Base-by-base conservation (phyloP, 2,113 vertebrate species). In the Corythoichthys intestinalis region DNA sequence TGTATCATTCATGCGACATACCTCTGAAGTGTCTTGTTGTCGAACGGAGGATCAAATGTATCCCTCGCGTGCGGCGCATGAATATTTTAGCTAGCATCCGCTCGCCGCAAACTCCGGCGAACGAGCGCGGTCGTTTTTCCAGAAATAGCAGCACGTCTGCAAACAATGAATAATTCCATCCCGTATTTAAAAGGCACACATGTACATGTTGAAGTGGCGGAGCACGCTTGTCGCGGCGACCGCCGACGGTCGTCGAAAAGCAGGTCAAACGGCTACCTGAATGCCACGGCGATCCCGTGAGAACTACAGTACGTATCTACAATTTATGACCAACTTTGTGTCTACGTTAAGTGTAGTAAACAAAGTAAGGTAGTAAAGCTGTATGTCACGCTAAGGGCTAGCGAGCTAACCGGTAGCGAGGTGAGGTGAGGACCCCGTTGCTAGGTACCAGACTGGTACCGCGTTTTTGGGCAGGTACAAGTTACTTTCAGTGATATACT, bases 141-240 rank as follows among this genome's bases (percentile, higher is more conserved):
- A 79, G 67, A 88, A 86, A 87, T 76, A 85, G 86, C 80, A 73
- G 12, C 68, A 70, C 39, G 65, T 76, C 72, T 64, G 54, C 67
- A 69, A 84, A 72, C 73, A 80, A 72, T 91, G 58, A 87, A 88
- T 89, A 84, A 89, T 89, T 81, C 56, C 87, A n/a, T 8, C 61
- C 66, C 75, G 67, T 73, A 70, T 84, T 78, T 81, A 80, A 83
- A 90, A 84, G 77, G 59, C 59, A 20, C 78, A 73, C 57, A 65
- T 73, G 80, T 84, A 60, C 75, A 77, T 83, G 80, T 81, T 86
- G 20, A 28, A 28, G 20, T 28, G 20, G 20, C 20, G 20, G 20
- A 28, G 20, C 20, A 28, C 20, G 20, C 20, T 28, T 28, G 20
- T 28, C 20, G 20, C 20, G 20, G 20, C 20, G 20, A 28, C 20